Evolutionary conservation across 2,888 invertebrate species (phyloP), one percentile per base, ranked within the genome.

Genomic region (Panorpa germanica): DNA sequence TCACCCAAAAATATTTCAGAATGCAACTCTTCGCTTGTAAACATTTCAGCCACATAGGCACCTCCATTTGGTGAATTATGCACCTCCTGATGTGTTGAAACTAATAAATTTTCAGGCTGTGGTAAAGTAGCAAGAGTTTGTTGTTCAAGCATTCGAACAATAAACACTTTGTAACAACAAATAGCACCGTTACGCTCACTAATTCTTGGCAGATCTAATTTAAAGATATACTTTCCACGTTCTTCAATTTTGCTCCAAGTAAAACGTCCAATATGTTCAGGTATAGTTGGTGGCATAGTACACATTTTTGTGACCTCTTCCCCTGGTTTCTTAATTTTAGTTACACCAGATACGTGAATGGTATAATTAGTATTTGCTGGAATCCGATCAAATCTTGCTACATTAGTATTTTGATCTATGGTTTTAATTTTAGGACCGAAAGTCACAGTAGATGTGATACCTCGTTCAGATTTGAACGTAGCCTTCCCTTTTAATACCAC

Each of bases 161-260:
- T 57, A 53, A 77, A 78, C 23, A 86, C 63, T 39, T 83, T 65
- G 49, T 81, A 82, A 43, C 85, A 88, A 50, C 85, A 86, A 40
- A 88, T 82, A 1, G 75, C 75, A 1, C 88, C 88, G 43, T 85
- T 85, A 31, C 85, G 58, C 47, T 88, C 83, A 1, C 81, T 73
- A 19, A 86, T 63, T 38, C 76, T 61, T 1, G 81, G 81, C 40
- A 85, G 50, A 38, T 66, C 64, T 40, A 86, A 55, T 44, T 77
- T 76, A 40, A 83, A 74, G 42, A 81, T 61, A 53, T 72, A 75
- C 41, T 65, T 66, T 13, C 70, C 72, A 29, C 67, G 59, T 21
- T 63, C 65, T 35, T 65, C 63, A 21, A 70, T 57, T 44, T 70
- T 69, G 14, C 61, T 56, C 70, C 73, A 74, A 21, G 59, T 53